phyloP scores from a whole-genome alignment of 64 coral and sea anemone species.

The Dendrophyllia cribrosa region DNA sequence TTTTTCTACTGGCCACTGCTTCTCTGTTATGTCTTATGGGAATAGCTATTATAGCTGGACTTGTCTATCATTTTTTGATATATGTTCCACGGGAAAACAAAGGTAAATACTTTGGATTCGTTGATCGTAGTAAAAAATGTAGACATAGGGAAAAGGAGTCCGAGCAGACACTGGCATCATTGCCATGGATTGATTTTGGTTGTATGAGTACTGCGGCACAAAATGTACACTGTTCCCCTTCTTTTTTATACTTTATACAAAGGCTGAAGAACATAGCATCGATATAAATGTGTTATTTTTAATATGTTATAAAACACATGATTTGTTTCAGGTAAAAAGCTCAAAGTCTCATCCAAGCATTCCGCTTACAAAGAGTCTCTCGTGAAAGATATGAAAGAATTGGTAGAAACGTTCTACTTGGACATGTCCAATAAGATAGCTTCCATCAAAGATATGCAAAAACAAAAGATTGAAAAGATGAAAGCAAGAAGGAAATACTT shows the following conservation, averaged over 20 bases:
- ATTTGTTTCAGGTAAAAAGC: not conserved
- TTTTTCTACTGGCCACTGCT: not conserved
- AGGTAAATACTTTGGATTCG: too few relatives aligned
- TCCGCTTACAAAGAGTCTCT: not conserved
- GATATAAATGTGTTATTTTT: too few relatives aligned
- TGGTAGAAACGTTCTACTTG: not conserved
- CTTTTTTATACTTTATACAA: too few relatives aligned
- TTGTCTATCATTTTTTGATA: constrained; percentile 14
- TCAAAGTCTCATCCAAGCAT: not conserved
- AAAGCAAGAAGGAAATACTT: not conserved
- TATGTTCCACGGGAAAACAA: not conserved
- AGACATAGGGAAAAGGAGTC: too few relatives aligned
- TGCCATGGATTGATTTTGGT: too few relatives aligned
- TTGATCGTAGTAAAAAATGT: not conserved
- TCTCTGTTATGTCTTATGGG: not conserved
- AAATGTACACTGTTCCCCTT: too few relatives aligned
- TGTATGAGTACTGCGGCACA: too few relatives aligned
- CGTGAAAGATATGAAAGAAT: not conserved
- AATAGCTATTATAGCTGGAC: not conserved
- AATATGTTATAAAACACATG: too few relatives aligned
- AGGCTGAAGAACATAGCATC: too few relatives aligned
- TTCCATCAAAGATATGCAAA: not conserved
- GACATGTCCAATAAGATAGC: not conserved
- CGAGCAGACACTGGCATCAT: not conserved
- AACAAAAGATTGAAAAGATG: not conserved